Conservation (phyloP, 2,797 vertebrate species). For the Sphaeramia orbicularis region DNA sequence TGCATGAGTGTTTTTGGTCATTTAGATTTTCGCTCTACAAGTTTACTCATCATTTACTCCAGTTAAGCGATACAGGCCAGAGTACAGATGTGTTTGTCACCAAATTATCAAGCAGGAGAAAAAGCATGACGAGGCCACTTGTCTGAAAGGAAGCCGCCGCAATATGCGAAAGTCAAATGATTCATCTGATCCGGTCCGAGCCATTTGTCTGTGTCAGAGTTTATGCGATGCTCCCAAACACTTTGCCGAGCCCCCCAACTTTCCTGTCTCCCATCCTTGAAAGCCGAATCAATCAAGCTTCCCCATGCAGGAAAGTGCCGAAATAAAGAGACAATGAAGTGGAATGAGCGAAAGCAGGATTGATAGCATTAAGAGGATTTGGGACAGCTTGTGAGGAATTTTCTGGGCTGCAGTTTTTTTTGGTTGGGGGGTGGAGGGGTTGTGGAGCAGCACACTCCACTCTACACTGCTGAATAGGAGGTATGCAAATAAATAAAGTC, state of each 20-base stretch:
- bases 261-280: conserved; percentile 74
- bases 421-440: no score
- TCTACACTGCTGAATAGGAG: conserved; percentile 69
- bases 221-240: conserved; percentile 77
- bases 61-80: conserved; percentile 47
- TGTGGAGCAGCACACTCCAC: conserved; percentile 37
- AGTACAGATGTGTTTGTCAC: conserved; percentile 60
- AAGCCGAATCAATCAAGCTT: conserved; percentile 83
- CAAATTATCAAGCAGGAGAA: conserved; percentile 57
- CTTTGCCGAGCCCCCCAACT: conserved; percentile 77
- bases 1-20: not conserved
- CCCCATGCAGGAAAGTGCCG: conserved; percentile 79
- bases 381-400: conserved; percentile 70
- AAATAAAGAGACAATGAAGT: conserved; percentile 85
- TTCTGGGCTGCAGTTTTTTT: conserved; percentile 48
- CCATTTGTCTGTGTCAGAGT: conserved; percentile 80
- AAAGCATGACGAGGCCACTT: conserved; percentile 38
- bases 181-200: conserved; percentile 38
- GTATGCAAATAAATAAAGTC: conserved; percentile 66
- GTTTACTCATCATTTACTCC: conserved; percentile 26
- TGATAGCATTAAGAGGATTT: conserved; percentile 75
- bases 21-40: conserved; percentile 18
- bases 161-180: conserved; percentile 67
- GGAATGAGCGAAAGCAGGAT: conserved; percentile 82
- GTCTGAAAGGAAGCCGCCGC: conserved; percentile 39